A percentile compares a stretch with the other conserved stretches of the same genome.
These are phyloP conservation scores for Papio anubis DNA, from an alignment of 2,113 vertebrate genomes.

Conservation along the genomic window DNA sequence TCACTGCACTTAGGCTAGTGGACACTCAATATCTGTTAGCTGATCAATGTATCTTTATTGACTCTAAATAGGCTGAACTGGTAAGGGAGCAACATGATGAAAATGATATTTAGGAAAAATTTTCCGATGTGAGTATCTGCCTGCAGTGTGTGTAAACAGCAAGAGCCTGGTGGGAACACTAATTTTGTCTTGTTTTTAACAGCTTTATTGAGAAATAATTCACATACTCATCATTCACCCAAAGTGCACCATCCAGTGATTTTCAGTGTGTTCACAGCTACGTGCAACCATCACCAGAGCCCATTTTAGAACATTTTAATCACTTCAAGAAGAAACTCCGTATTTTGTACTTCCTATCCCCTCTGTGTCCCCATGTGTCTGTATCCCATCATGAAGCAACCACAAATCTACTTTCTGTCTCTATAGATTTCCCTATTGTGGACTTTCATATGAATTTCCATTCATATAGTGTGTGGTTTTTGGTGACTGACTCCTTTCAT, in stretches of 20 bases:
- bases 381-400: not conserved
- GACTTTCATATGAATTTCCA: not conserved
- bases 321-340: not conserved
- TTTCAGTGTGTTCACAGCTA: not conserved
- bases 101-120: not conserved
- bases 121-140: not conserved
- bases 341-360: not conserved
- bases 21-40: not conserved
- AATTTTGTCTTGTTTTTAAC: not conserved
- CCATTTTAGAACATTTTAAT: not conserved
- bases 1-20: not conserved
- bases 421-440: not conserved
- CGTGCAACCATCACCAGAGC: accelerated
- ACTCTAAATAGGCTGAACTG: not conserved
- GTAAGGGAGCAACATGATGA: not conserved
- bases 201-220: not conserved
- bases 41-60: not conserved
- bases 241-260: not conserved
- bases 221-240: not conserved
- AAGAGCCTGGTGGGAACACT: not conserved
- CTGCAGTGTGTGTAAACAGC: not conserved
- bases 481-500: not conserved
- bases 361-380: not conserved
- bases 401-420: not conserved
- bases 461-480: not conserved